These are phyloP conservation scores for Gobius niger DNA, from an alignment of 2,113 vertebrate genomes.

Conservation along the genomic window DNA sequence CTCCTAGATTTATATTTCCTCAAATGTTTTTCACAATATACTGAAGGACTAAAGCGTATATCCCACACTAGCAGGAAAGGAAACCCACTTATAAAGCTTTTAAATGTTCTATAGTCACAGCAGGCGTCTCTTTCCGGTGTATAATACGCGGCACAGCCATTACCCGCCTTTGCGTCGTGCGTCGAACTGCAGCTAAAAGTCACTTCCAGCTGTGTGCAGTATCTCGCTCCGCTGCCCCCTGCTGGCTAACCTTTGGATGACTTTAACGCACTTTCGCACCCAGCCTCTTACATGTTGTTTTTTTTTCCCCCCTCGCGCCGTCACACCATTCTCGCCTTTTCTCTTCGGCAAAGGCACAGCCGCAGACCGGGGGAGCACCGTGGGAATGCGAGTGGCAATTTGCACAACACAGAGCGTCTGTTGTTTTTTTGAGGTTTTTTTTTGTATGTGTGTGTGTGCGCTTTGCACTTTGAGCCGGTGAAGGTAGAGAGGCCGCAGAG, in stretches of 20 bases:
- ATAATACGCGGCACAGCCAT: background rate
- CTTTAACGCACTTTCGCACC: constrained; percentile 46
- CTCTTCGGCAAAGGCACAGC: constrained; percentile 12
- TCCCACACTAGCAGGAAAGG: too few species aligned
- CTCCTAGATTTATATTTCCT: too few species aligned
- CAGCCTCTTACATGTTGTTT: constrained; percentile 34
- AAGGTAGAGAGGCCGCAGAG: constrained; percentile 43
- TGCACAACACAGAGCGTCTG: constrained; percentile 68
- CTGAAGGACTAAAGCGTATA: too few species aligned
- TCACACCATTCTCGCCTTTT: constrained; percentile 26
- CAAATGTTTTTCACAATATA: too few species aligned
- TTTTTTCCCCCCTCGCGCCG: constrained; percentile 19
- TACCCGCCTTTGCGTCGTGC: background rate
- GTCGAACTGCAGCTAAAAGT: constrained; percentile 3
- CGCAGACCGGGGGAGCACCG: constrained; percentile 31
- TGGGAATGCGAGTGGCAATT: constrained; percentile 59
- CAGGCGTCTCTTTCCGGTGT: too few species aligned
- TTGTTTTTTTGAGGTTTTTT: constrained; percentile 5
- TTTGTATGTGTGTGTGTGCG: too few species aligned
- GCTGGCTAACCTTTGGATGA: constrained; percentile 58
- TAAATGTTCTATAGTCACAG: too few species aligned
- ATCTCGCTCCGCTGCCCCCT: constrained; percentile 18
- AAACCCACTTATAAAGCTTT: too few species aligned
- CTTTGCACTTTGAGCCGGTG: constrained; percentile 42
- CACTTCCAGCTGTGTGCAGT: constrained; percentile 14